phyloP scores from a whole-genome alignment of 2,797 vertebrate species.

The Chelidonichthys spinosus region DNA sequence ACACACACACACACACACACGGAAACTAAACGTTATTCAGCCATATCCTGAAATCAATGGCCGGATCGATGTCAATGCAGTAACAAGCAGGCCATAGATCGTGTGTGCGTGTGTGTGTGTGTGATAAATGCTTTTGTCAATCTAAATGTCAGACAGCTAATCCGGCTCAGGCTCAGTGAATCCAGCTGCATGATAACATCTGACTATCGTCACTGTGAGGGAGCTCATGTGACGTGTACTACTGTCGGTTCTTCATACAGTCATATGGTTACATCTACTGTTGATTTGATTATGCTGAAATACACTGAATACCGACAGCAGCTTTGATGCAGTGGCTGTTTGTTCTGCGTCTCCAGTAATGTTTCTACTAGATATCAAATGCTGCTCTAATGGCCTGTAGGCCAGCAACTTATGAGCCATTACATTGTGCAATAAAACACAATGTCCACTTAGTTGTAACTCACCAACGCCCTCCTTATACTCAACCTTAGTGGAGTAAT shows the following conservation, averaged over 20 bases:
- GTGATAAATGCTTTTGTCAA: conserved; percentile 33
- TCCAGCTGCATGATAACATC: conserved; percentile 18
- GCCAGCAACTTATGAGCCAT: conserved; percentile 2
- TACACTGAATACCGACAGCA: not conserved
- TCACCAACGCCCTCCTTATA: no score
- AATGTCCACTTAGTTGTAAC: no score
- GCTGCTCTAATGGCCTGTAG: not conserved
- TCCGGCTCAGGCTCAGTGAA: conserved; percentile 13
- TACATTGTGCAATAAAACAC: no score
- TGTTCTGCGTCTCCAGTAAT: no score
- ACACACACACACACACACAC: no score
- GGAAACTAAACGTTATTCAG: no score
- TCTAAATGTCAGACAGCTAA: conserved; percentile 52
- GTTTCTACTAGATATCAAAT: not conserved
- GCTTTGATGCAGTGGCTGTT: no score
- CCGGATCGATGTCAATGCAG: no score
- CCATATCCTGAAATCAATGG: no score
- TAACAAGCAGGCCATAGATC: no score
- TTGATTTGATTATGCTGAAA: not conserved
- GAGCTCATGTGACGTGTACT: not conserved
- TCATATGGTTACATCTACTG: not conserved
- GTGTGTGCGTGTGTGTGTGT: not conserved
- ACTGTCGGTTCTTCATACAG: not conserved
- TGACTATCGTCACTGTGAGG: conserved; percentile 5
- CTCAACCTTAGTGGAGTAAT: no score